phyloP scores from a whole-genome alignment of 2,113 vertebrate genomes.

The Urocynchramus pylzowi region DNA sequence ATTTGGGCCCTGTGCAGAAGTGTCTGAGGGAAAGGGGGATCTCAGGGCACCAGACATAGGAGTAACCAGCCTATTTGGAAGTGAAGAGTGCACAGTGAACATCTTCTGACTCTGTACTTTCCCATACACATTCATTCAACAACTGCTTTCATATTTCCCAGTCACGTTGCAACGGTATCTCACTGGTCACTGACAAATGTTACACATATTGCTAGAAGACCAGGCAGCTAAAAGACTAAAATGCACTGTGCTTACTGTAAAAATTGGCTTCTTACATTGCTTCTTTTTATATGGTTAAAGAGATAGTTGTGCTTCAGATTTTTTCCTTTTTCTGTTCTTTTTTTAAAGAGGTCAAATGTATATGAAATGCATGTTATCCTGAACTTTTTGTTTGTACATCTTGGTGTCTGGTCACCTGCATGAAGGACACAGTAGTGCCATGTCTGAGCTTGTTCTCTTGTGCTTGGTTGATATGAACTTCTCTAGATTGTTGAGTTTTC shows the following conservation, averaged over 20 bases:
- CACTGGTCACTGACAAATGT: constrained; percentile 5
- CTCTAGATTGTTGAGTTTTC: constrained; percentile 66
- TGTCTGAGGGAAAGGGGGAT: not conserved
- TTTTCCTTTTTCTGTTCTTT: not conserved
- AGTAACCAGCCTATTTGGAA: not conserved
- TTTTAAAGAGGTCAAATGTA: constrained; percentile 53
- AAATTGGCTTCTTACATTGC: constrained; percentile 62
- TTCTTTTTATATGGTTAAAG: constrained; percentile 57
- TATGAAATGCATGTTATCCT: constrained; percentile 71
- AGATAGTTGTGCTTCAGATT: constrained; percentile 43
- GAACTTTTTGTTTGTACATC: constrained; percentile 70
- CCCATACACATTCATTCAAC: not conserved
- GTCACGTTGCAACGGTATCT: not conserved
- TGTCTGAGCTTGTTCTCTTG: constrained; percentile 72
- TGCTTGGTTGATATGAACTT: constrained; percentile 71
- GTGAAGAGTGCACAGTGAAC: not conserved
- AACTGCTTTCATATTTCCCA: constrained; percentile 26
- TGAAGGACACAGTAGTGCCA: constrained; percentile 75
- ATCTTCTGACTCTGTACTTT: not conserved
- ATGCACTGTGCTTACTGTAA: constrained; percentile 68
- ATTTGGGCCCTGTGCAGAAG: not conserved
- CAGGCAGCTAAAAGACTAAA: constrained; percentile 71
- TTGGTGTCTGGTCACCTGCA: constrained; percentile 77
- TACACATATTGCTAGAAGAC: constrained; percentile 44
- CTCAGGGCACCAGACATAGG: not conserved